Evolutionary conservation across 2,888 invertebrate genomes (phyloP).

Genomic region (Cynaeus angustus): DNA sequence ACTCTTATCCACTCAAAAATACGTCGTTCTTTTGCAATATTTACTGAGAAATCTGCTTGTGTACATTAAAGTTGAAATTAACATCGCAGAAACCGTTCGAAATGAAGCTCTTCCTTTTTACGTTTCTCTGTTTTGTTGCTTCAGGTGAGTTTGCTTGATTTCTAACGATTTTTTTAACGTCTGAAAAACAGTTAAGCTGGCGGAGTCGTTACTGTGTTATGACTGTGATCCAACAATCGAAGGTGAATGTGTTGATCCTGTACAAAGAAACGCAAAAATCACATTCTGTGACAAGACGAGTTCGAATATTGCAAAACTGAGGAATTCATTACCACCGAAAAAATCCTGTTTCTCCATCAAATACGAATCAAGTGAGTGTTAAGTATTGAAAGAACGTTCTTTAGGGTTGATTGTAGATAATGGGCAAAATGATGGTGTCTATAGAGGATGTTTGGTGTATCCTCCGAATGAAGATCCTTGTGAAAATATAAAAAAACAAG

Average conservation of each 20-base stretch:
- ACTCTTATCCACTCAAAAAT: too few species aligned
- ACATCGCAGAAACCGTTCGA: too few species aligned
- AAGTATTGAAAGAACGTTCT: not conserved
- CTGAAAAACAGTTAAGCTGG: not conserved
- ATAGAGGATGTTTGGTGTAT: not conserved
- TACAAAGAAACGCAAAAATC: not conserved
- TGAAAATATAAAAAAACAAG: not conserved
- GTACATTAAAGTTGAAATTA: too few species aligned
- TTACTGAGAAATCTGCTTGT: too few species aligned
- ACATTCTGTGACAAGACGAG: not conserved
- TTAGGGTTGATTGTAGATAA: not conserved
- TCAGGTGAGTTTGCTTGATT: not conserved
- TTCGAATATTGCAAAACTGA: not conserved
- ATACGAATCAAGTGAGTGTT: not conserved
- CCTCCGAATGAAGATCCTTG: not conserved
- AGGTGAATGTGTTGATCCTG: constrained; percentile 7
- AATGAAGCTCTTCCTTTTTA: not conserved
- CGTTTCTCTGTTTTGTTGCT: not conserved
- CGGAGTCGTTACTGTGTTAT: not conserved
- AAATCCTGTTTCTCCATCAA: not conserved
- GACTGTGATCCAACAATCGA: constrained; percentile 15
- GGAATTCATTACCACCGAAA: not conserved
- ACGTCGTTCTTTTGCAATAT: too few species aligned
- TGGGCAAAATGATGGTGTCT: not conserved
- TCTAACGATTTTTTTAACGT: too few species aligned